phyloP scores from a whole-genome alignment of 1,140 invertebrate genomes.

The Drosophila nebulosa region DNA sequence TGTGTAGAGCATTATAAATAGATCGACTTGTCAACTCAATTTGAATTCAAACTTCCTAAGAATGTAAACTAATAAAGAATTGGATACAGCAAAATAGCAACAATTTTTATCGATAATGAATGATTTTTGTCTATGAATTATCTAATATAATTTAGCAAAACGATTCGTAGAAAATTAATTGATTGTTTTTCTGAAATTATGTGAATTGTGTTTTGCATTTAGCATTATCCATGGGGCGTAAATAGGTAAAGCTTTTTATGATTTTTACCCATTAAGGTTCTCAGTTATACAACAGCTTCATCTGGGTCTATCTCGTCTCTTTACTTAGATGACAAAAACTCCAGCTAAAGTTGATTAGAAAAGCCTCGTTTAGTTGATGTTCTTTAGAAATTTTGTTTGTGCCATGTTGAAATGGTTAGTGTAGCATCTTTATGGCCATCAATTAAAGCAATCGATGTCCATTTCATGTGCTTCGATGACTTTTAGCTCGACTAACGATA shows the following conservation, averaged over 20 bases:
- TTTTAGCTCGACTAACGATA: constrained; percentile 32
- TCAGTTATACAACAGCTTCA: too few species aligned
- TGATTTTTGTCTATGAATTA: neutral
- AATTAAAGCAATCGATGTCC: neutral
- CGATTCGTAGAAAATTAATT: too few species aligned
- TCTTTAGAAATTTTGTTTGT: neutral
- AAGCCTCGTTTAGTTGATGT: neutral
- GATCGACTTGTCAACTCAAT: neutral
- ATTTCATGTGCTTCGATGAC: neutral
- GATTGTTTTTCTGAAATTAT: too few species aligned
- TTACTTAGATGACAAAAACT: too few species aligned
- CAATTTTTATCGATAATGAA: neutral
- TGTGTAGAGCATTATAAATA: neutral
- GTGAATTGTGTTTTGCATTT: too few species aligned
- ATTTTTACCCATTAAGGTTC: too few species aligned
- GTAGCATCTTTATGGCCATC: neutral
- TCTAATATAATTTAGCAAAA: too few species aligned
- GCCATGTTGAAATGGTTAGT: neutral
- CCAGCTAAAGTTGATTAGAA: neutral
- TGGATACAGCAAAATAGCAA: neutral
- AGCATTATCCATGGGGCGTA: too few species aligned
- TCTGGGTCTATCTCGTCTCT: too few species aligned
- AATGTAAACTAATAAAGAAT: neutral
- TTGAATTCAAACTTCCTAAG: neutral
- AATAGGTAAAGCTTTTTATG: too few species aligned